A percentile compares a stretch with the other conserved stretches of the same genome.
Evolutionary conservation across 2,888 invertebrate genomes (phyloP).

Genomic region (Sabatieria punctata): DNA sequence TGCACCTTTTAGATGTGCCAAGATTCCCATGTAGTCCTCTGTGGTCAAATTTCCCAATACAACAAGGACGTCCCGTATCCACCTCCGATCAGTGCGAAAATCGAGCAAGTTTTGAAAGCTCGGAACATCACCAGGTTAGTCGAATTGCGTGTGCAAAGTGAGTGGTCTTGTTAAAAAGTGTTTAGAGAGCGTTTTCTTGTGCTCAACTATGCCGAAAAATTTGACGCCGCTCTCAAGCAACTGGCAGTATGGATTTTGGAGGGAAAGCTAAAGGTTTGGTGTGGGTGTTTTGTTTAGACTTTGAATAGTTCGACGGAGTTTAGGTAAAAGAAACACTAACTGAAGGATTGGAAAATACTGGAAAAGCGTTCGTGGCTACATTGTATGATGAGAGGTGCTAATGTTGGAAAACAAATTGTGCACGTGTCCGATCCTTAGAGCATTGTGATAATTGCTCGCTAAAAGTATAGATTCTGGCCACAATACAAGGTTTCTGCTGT

Average conservation of each 20-base stretch:
- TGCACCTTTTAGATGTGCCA: constrained; percentile 27
- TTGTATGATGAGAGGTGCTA: constrained; percentile 35
- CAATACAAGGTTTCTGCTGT: too few species aligned
- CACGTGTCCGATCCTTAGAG: too few species aligned
- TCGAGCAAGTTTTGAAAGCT: constrained; percentile 15
- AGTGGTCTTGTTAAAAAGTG: not conserved
- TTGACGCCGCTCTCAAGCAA: constrained; percentile 23
- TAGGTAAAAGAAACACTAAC: constrained; percentile 31
- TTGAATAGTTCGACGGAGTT: not conserved
- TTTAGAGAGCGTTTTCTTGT: constrained; percentile 33
- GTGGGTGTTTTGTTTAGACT: not conserved
- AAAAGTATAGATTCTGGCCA: too few species aligned
- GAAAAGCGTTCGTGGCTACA: constrained; percentile 33
- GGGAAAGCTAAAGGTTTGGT: constrained; percentile 25
- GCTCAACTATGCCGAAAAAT: constrained; percentile 29
- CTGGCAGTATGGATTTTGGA: constrained; percentile 24
- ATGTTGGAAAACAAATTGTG: constrained; percentile 34
- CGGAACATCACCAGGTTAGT: constrained; percentile 28
- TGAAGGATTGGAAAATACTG: constrained; percentile 30
- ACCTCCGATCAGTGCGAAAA: constrained; percentile 29
- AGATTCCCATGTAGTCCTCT: constrained; percentile 31
- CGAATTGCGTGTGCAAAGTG: not conserved
- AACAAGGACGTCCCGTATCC: constrained; percentile 35
- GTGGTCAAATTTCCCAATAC: constrained; percentile 36
- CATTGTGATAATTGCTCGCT: too few species aligned